Base-by-base conservation (phyloP, 2,113 vertebrate genomes). In the Budorcas taxicolor region DNA sequence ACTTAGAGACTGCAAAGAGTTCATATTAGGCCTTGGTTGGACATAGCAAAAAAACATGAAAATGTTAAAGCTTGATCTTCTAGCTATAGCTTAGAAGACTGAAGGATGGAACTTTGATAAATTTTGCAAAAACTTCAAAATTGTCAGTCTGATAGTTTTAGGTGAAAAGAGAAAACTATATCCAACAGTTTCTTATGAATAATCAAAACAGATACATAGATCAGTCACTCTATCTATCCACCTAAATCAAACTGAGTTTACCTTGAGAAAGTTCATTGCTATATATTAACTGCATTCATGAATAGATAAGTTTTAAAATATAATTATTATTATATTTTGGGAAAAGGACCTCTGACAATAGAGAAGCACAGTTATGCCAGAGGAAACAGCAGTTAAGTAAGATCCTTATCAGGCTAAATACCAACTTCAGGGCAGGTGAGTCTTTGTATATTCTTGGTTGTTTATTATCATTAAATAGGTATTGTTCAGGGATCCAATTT, bases 381-480 rank as follows among this genome's bases (percentile, higher is more conserved):
- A 86, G 5, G 16, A 85, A 9, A 21, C 8, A 53, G 31, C 14
- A 76, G 43, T 15, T 45, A 43, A 52, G 3, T 33, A 8, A 83
- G 21, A 1, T 2, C 9, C 33, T 29, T 5, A 6, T 1, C 8
- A 2, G 19, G 15, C 13, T 90, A 23, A 57, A 21, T 78, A 81
- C 11, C 36, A 47, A 85, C 36, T 31, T 92, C 57, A 83, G 40
- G 21, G 23, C 23, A 50, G 60, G 14, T 81, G 40, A 31, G 16
- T 43, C 58, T 74, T 16, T 25, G 4, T 40, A 4, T 3, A 21
- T 71, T 82, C 71, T 50, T 6, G 57, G 11, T 80, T 93, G 76
- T 91, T 95, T 88, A n/a, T 92, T 76, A 67, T 91, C 47, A 91
- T 94, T 87, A 95, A 96, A 71, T 45, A 90, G 90, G 47, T 93